These are phyloP conservation scores for Lathronympha strigana DNA, from an alignment of 2,888 invertebrate species.

Conservation along the genomic window DNA sequence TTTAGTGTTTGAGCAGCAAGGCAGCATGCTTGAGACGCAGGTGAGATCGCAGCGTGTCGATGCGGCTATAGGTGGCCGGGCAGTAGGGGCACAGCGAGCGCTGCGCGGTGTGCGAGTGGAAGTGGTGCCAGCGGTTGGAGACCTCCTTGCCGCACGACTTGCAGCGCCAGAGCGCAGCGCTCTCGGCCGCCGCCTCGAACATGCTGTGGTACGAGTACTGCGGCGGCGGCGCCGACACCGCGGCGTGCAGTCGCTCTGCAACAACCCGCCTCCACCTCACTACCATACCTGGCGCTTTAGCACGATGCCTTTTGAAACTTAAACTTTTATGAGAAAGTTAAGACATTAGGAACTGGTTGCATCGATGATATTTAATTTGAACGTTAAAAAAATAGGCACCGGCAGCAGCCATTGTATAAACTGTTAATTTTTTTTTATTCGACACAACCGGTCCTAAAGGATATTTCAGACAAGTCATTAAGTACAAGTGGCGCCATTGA, in stretches of 20 bases:
- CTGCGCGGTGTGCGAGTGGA: slow-evolving; percentile 92
- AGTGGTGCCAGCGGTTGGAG: slow-evolving; percentile 95
- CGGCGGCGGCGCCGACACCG: slow-evolving; percentile 57
- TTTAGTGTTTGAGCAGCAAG: slow-evolving; percentile 76
- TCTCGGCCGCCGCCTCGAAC: slow-evolving; percentile 90
- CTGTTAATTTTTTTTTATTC: not conserved
- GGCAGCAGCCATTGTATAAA: not conserved
- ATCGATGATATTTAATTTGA: not conserved
- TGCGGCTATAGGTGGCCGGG: slow-evolving; percentile 93
- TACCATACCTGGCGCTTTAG: slow-evolving; percentile 41
- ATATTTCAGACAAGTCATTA: slow-evolving; percentile 3
- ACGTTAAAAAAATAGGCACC: not conserved
- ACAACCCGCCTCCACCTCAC: slow-evolving; percentile 46
- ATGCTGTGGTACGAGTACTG: slow-evolving; percentile 92
- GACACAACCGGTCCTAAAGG: not conserved
- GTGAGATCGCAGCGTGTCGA: slow-evolving; percentile 93
- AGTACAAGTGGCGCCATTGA: not conserved
- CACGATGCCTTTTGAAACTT: not conserved
- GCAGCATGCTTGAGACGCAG: slow-evolving; percentile 90
- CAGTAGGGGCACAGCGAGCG: slow-evolving; percentile 93
- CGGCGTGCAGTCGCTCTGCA: slow-evolving; percentile 61
- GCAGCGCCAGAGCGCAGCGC: slow-evolving; percentile 91
- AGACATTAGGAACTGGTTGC: not conserved
- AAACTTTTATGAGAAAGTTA: not conserved
- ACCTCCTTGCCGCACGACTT: slow-evolving; percentile 93